phyloP scores from a whole-genome alignment of 2,113 vertebrate genomes.

The Chaetodon trifascialis region DNA sequence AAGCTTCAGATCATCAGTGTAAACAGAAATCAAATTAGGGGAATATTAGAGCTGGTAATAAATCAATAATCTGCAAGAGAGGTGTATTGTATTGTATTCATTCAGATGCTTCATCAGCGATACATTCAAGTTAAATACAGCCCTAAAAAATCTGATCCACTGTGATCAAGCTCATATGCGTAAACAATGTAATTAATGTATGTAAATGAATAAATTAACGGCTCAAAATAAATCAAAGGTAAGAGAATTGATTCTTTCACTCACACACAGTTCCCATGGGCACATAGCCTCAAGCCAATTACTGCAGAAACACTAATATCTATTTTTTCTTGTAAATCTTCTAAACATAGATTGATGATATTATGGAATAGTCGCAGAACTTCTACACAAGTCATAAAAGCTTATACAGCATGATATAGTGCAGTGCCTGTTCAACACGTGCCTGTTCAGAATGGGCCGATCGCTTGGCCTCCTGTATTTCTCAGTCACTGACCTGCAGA shows the following conservation, averaged over 20 bases:
- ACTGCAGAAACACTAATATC: not conserved
- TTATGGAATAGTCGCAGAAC: not conserved
- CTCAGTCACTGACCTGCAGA: too few species aligned
- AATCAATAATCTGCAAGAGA: not conserved
- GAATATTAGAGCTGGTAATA: not conserved
- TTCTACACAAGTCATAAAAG: not conserved
- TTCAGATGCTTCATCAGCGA: not conserved
- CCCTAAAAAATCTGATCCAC: not conserved
- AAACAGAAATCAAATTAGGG: not conserved
- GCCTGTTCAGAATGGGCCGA: too few species aligned
- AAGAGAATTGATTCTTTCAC: not conserved
- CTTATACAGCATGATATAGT: not conserved
- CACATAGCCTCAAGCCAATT: not conserved
- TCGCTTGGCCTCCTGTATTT: too few species aligned
- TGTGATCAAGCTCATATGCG: not conserved
- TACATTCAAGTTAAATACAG: not conserved
- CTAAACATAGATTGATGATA: not conserved
- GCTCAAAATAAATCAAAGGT: constrained; percentile 19
- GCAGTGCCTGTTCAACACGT: not conserved
- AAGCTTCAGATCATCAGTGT: not conserved
- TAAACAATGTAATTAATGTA: not conserved
- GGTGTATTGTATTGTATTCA: not conserved
- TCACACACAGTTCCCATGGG: not conserved
- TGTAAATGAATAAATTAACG: constrained; percentile 35
- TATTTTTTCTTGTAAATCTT: not conserved